Base-by-base conservation (phyloP, 2,113 vertebrate genomes). In the Megaptera novaeangliae region DNA sequence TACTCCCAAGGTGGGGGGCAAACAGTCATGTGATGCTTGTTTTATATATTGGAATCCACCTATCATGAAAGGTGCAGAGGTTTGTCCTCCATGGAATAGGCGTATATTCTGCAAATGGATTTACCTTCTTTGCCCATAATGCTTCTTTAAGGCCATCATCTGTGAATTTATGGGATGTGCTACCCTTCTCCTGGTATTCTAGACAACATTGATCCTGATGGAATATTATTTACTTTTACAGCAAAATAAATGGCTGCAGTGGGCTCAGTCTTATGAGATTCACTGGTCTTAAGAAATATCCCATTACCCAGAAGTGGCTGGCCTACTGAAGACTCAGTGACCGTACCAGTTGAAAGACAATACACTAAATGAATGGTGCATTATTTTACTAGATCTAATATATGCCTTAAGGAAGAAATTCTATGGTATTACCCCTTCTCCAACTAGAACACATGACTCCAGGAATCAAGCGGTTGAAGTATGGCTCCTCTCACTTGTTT, bases 1-100 rank as follows among this genome's bases (percentile, higher is more conserved):
- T 0, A 31, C 39, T 49, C 31, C 21, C 2, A 17, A 55, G 1
- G 17, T 0, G 5, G 17, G 2, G 3, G 13, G 2, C 2, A 59
- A 23, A 44, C 2, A 13, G 11, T 46, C 25, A 29, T 12, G 18
- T 5, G 4, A 27, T 39, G 3, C 0, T 36, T 13, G 9, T 23
- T 57, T 49, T 64, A 46, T 41, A 18, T 39, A 29, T 10, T 55
- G 44, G 13, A 84, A 41, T 52, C 25, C 8, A 59, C 61, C 6
- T 27, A 44, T 44, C 10, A 74, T 39, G 7, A 69, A 29, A 82
- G 15, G 1, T 27, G 8, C 49, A n/a, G 39, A n/a, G 39, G 17
- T 77, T 89, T 57, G 20, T 93, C 57, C 18, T 27, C 41, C 6
- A 9, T 52, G 15, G 21, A 52, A 83, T 64, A 34, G 11, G 23